A percentile compares a stretch with the other conserved stretches of the same genome.
These are phyloP conservation scores for Oreochromis spilurus DNA, from an alignment of 2,113 vertebrate species.

Conservation along the genomic window DNA sequence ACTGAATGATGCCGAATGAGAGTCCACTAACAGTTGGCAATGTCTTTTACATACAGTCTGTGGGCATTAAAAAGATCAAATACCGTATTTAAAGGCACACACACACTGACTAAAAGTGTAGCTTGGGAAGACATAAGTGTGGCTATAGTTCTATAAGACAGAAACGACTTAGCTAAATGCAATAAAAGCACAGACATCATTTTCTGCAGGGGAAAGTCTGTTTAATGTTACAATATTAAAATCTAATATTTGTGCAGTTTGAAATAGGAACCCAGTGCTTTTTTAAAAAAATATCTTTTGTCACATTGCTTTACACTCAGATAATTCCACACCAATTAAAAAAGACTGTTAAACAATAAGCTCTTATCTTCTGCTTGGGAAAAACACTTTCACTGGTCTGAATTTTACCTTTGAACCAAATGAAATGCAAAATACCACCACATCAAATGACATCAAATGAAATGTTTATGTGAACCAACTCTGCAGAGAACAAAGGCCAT, in stretches of 20 bases:
- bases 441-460: not conserved
- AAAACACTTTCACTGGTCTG: not conserved
- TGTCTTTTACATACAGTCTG: not conserved
- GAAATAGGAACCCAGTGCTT: not conserved
- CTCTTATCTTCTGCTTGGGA: not conserved
- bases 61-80: not conserved
- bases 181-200: not conserved
- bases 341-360: not conserved
- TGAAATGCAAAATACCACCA: not conserved
- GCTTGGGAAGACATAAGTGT: not conserved
- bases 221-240: not conserved
- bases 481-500: not conserved
- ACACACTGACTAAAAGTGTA: not conserved
- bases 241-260: not conserved
- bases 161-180: not conserved
- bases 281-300: not conserved
- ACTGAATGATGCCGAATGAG: not conserved
- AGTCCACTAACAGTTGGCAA: not conserved
- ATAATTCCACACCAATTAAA: not conserved
- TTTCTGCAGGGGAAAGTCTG: not conserved
- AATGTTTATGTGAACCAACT: not conserved
- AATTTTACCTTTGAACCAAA: not conserved
- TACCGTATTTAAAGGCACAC: not conserved
- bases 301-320: not conserved
- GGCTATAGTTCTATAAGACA: not conserved